Conservation (phyloP, 2,797 vertebrate genomes). For the Eurystomus glaucurus region DNA sequence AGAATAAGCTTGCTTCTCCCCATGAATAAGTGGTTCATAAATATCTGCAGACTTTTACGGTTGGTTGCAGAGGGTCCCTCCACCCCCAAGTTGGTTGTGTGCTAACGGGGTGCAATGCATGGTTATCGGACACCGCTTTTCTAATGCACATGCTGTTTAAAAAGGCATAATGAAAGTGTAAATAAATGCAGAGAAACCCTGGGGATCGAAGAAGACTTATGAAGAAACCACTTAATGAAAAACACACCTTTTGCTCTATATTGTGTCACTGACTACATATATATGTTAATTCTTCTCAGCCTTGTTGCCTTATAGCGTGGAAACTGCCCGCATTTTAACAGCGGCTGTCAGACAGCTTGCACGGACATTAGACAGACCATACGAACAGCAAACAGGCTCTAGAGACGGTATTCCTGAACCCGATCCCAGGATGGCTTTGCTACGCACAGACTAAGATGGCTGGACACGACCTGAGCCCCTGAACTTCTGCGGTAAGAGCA, state of each 20-base stretch:
- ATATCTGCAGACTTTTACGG: not conserved
- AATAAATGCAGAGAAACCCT: conserved; percentile 9
- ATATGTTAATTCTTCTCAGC: conserved; percentile 20
- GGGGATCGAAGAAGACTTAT: not conserved
- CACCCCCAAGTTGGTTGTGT: fast-evolving
- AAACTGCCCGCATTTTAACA: conserved; percentile 34
- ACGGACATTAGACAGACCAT: conserved; percentile 3
- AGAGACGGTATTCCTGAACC: not conserved
- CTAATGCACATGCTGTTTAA: not conserved
- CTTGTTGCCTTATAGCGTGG: conserved; percentile 42
- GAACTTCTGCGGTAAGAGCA: not conserved
- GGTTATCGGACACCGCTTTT: not conserved
- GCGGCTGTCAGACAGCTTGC: conserved; percentile 36
- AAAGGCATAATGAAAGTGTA: not conserved
- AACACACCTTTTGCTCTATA: not conserved
- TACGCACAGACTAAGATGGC: not conserved
- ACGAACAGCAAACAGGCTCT: not conserved
- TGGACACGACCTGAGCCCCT: not conserved
- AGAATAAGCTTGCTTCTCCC: not conserved
- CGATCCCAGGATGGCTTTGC: not conserved
- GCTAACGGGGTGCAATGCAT: not conserved
- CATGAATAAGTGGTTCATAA: not conserved
- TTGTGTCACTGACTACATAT: not conserved
- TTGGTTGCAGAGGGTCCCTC: not conserved
- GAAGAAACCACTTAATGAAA: not conserved